Percentiles rank a stretch among this genome's conserved stretches.
phyloP scores from a whole-genome alignment of 2,888 invertebrate species.

The Cosmorhoe ocellata region DNA sequence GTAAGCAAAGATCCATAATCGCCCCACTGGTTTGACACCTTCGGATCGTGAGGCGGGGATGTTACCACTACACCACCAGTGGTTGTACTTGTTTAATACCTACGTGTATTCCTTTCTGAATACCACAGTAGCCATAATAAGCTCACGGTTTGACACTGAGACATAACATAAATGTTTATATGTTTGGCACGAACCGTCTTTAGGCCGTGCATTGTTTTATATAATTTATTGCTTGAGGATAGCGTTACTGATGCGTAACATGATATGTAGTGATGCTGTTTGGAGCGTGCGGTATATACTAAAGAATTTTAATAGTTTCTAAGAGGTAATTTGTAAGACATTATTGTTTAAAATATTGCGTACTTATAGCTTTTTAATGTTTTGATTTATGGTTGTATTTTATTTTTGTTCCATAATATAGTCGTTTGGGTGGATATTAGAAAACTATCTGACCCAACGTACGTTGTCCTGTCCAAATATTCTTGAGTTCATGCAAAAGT shows the following conservation, averaged over 20 bases:
- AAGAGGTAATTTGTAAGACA: constrained; percentile 1
- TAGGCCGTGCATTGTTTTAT: constrained; percentile 46
- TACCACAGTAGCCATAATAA: constrained; percentile 46
- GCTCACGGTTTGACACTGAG: constrained; percentile 45
- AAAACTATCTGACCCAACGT: no score
- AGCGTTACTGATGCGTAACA: constrained; percentile 31
- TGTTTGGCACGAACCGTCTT: constrained; percentile 43
- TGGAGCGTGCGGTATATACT: constrained; percentile 4
- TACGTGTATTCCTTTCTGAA: constrained; percentile 3
- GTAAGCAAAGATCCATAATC: no score
- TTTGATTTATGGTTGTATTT: no score
- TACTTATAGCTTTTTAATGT: no score
- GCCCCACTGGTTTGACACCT: no score
- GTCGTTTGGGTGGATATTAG: no score
- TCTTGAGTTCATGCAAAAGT: no score
- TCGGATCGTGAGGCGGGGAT: no score
- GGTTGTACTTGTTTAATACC: background rate
- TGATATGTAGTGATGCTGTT: constrained; percentile 22
- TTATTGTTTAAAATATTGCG: background rate
- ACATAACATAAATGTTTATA: constrained; percentile 52
- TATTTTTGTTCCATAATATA: no score
- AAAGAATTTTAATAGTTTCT: constrained; percentile 8
- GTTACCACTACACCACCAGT: no score
- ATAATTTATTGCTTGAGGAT: constrained; percentile 39
- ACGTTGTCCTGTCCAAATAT: no score